A percentile compares a stretch with the other conserved stretches of the same genome.
Conservation (phyloP, 2,797 vertebrate genomes). For the Euphonia xanthogaster region DNA sequence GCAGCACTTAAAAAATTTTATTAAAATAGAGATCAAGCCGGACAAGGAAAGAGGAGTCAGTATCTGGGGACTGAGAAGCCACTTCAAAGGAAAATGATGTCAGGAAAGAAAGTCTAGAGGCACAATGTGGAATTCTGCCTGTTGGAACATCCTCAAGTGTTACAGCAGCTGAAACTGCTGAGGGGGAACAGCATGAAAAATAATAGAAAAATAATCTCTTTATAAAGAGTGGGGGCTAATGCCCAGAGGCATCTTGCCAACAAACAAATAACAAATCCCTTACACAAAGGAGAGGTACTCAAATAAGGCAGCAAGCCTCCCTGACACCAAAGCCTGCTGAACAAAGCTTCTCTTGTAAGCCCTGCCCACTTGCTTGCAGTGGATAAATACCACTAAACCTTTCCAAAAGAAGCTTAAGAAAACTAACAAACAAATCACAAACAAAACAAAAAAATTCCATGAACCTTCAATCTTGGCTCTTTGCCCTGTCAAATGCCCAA, state of each 20-base stretch:
- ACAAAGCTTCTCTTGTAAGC: conserved; percentile 32
- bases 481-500: background rate
- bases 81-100: background rate
- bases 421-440: background rate
- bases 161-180: background rate
- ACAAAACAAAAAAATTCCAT: background rate
- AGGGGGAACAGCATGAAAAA: background rate
- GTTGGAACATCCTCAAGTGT: background rate
- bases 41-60: background rate
- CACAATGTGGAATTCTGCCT: background rate
- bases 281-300: conserved; percentile 34
- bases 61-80: background rate
- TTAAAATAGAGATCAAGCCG: background rate
- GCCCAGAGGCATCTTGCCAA: conserved; percentile 15
- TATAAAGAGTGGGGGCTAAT: conserved; percentile 12
- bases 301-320: background rate
- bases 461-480: background rate
- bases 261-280: conserved; percentile 51
- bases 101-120: background rate
- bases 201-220: conserved; percentile 57
- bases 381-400: conserved; percentile 38
- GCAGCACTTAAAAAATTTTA: background rate
- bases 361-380: conserved; percentile 37
- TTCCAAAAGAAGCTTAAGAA: conserved; percentile 23
- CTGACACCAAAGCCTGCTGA: conserved; percentile 10